A percentile compares a stretch with the other conserved stretches of the same genome.
Evolutionary conservation across 30 jellyfish, hydroid and myxozoan genomes (phyloP).

Genomic region (Sanderia malayensis): DNA sequence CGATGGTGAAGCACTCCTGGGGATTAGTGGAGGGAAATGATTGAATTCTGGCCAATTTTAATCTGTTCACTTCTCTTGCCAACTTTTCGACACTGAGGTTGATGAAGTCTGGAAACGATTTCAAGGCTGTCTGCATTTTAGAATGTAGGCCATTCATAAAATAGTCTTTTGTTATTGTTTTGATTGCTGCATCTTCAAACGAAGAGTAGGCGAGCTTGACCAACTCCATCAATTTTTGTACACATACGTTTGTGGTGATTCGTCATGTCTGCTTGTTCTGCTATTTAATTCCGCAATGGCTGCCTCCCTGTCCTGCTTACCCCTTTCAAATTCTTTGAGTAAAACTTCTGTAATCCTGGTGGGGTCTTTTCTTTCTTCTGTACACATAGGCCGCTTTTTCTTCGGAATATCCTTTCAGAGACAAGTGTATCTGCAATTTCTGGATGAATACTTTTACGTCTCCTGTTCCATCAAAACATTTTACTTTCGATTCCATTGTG

Average conservation of each 20-base stretch:
- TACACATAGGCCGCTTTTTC: slow-evolving; percentile 9
- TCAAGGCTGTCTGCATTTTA: slow-evolving; percentile 6
- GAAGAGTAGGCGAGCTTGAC: slow-evolving; percentile 12
- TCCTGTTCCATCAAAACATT: slow-evolving; percentile 10
- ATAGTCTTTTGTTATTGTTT: slow-evolving; percentile 3
- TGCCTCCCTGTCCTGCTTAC: background rate
- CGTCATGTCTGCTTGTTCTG: slow-evolving; percentile 3
- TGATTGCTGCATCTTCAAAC: background rate
- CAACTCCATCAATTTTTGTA: background rate
- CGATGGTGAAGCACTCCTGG: slow-evolving; percentile 3
- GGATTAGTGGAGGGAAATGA: background rate
- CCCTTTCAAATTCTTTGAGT: slow-evolving; percentile 16
- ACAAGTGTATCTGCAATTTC: background rate
- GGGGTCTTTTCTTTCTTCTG: slow-evolving; percentile 1
- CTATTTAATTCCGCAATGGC: slow-evolving; percentile 2
- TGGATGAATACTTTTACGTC: slow-evolving; percentile 6
- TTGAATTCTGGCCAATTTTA: slow-evolving; percentile 7
- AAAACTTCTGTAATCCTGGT: background rate
- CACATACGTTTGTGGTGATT: slow-evolving; percentile 16
- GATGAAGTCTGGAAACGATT: slow-evolving; percentile 3
- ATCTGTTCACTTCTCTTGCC: slow-evolving; percentile 2
- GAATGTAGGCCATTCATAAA: slow-evolving; percentile 3
- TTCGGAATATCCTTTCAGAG: slow-evolving; percentile 7
- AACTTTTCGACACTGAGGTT: slow-evolving; percentile 2
- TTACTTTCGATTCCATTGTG: background rate